Percentiles rank a stretch among this genome's conserved stretches.
phyloP scores from a whole-genome alignment of 1,140 invertebrate genomes.

The Apis florea region DNA sequence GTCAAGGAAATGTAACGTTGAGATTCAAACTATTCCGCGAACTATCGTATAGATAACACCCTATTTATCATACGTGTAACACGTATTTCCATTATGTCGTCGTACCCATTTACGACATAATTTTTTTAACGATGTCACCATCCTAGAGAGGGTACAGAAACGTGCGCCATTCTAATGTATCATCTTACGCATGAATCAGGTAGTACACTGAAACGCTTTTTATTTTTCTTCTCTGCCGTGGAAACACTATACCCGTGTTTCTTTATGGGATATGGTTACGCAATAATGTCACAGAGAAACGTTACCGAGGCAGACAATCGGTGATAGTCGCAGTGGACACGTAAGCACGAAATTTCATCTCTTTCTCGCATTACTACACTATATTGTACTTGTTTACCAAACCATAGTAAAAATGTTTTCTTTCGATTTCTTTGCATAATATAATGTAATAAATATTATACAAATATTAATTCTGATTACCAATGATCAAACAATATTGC shows the following conservation, averaged over 20 bases:
- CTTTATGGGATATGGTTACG: constrained; percentile 41
- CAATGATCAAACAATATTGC: not conserved
- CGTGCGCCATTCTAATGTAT: constrained; percentile 1
- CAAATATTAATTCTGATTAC: not conserved
- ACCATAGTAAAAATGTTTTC: not conserved
- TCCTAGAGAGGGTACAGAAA: not conserved
- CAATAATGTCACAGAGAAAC: constrained; percentile 27
- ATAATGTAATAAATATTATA: too few relatives aligned
- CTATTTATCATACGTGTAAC: not conserved
- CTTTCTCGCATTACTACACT: not conserved
- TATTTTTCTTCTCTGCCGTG: constrained; percentile 1
- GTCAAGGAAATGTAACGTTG: constrained; percentile 2
- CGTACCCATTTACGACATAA: not conserved
- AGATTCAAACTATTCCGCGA: not conserved
- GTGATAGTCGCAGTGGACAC: not conserved
- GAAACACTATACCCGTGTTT: constrained; percentile 30
- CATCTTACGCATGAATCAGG: constrained; percentile 28
- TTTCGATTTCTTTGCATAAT: not conserved
- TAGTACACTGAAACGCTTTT: constrained; percentile 18
- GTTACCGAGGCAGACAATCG: constrained; percentile 24
- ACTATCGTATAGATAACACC: not conserved
- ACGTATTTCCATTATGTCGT: not conserved
- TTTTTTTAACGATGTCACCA: not conserved
- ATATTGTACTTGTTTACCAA: constrained; percentile 27
- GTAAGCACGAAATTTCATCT: not conserved